phyloP scores from a whole-genome alignment of 2,888 invertebrate genomes.

The Aleiodes leptofemur region DNA sequence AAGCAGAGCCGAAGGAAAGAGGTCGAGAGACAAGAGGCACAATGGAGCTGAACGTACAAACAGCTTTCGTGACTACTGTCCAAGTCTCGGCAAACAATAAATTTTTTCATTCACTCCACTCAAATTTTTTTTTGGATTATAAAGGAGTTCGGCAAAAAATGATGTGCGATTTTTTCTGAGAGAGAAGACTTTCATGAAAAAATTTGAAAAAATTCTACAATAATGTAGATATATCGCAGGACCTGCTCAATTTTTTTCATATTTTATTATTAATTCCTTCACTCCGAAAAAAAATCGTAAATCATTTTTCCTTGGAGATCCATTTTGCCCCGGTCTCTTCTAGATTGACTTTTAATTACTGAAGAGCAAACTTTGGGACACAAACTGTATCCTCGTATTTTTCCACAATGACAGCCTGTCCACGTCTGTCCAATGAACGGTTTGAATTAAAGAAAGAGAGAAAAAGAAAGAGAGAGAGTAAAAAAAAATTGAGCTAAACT shows the following conservation, averaged over 20 bases:
- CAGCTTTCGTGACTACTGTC: slow-evolving; percentile 44
- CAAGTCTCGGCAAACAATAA: slow-evolving; percentile 40
- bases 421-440: slow-evolving; percentile 15
- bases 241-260: too few species aligned
- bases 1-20: slow-evolving; percentile 36
- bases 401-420: slow-evolving; percentile 10
- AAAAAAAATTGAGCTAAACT: neutral
- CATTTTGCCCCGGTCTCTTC: too few species aligned
- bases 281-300: too few species aligned
- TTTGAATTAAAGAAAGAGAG: slow-evolving; percentile 27
- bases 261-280: too few species aligned
- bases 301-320: too few species aligned
- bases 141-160: too few species aligned
- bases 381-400: slow-evolving; percentile 34
- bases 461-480: slow-evolving; percentile 3
- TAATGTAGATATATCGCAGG: too few species aligned
- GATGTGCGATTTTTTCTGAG: too few species aligned
- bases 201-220: too few species aligned
- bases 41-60: slow-evolving; percentile 32
- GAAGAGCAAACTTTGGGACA: slow-evolving; percentile 45
- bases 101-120: slow-evolving; percentile 31
- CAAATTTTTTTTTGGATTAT: slow-evolving; percentile 46
- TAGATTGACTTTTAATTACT: slow-evolving; percentile 57
- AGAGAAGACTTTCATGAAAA: too few species aligned
- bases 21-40: slow-evolving; percentile 32